Conservation (phyloP, 2,113 vertebrate species). For the Phocoena sinus region DNA sequence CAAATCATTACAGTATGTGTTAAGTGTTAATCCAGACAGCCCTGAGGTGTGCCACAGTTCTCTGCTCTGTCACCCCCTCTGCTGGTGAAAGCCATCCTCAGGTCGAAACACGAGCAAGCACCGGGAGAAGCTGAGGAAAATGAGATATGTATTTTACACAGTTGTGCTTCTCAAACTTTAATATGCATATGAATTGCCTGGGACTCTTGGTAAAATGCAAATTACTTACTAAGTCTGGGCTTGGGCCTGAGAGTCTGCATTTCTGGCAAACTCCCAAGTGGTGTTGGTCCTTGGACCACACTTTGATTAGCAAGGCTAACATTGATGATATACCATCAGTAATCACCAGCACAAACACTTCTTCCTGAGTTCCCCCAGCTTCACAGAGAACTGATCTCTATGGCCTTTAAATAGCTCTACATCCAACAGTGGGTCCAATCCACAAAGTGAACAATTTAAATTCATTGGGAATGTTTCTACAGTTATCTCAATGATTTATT, state of each 20-base stretch:
- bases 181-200: background rate
- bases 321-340: background rate
- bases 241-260: background rate
- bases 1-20: background rate
- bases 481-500: background rate
- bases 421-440: background rate
- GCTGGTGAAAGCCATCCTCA: conserved; percentile 42
- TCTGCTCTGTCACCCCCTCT: conserved; percentile 67
- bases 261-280: background rate
- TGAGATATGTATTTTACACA: background rate
- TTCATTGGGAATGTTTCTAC: background rate
- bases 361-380: background rate
- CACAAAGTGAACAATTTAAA: background rate
- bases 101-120: background rate
- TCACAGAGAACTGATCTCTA: background rate
- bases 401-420: background rate
- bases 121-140: background rate
- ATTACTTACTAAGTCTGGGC: background rate
- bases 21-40: background rate
- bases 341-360: background rate
- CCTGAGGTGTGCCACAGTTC: background rate
- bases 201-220: background rate
- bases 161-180: background rate
- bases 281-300: background rate
- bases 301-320: background rate